phyloP scores from a whole-genome alignment of 2,888 invertebrate species.

The Agonum fuliginosum region DNA sequence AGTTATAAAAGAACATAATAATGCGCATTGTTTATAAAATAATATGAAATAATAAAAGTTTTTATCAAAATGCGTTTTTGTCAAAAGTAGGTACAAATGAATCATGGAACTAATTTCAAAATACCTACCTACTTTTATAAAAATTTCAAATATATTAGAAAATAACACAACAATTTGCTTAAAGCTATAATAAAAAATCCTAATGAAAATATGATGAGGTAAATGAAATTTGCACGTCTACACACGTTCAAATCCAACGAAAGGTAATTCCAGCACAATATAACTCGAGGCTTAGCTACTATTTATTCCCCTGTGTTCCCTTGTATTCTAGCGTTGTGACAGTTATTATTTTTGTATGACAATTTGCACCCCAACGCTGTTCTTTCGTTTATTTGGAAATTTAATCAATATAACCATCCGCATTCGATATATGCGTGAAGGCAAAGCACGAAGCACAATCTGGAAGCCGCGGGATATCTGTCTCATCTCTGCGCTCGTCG shows the following conservation, averaged over 20 bases:
- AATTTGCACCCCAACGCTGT: constrained; percentile 17
- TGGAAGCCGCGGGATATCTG: constrained; percentile 28
- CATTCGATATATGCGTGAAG: constrained; percentile 30
- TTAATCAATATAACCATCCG: constrained; percentile 43
- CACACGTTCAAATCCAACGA: neutral
- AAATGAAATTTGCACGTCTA: neutral
- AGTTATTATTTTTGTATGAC: constrained; percentile 50
- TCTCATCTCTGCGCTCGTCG: constrained; percentile 17
- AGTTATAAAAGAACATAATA: constrained; percentile 1
- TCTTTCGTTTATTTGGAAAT: constrained; percentile 50
- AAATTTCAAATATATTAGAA: no score
- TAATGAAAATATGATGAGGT: no score
- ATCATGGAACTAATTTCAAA: no score
- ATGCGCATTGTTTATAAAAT: no score
- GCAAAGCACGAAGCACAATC: constrained; percentile 8
- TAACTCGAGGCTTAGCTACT: neutral
- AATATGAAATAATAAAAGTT: no score
- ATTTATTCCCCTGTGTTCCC: neutral
- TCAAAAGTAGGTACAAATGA: no score
- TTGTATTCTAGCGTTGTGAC: neutral
- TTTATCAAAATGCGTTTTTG: no score
- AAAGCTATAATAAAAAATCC: no score
- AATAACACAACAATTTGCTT: no score
- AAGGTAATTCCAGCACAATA: neutral
- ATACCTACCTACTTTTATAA: no score